Base-by-base conservation (phyloP, 2,797 vertebrate species). In the Glyptemys insculpta region DNA sequence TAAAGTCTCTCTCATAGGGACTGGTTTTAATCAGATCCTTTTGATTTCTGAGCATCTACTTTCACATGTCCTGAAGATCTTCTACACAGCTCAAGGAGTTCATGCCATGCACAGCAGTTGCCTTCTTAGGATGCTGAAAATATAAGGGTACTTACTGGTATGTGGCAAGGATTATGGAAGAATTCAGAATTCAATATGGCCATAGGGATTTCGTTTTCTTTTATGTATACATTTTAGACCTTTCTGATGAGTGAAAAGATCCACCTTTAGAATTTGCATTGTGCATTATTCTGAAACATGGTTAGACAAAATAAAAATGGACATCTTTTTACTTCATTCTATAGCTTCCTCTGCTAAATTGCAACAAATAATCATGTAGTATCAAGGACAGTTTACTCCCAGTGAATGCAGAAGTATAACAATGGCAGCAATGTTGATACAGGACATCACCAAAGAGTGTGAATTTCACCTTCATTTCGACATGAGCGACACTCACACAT, bases 41-140 rank as follows among this genome's bases (percentile, higher is more conserved):
- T 86, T 81, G 81, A 85, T 88, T 96, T 93, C 52, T 57, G 52
- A 90, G 90, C 25, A 49, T 87, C 50, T 68, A 56, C 50, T 14
- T 91, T 82, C 87, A 81, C 2, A 6, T 88, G 91, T 96, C 65
- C 78, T 91, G 23, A 41, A 94, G 62, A 83, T 85, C 84, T 41
- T 88, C 6, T 0, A 65, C 94, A 82, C 11, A 82, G 12, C 16
- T 82, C 14, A 29, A 53, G 44, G 23, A 12, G 59, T 27, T 18
- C 7, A 54, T 15, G 49, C 31, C 83, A 91, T 83, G 89, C 41
- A 76, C 2, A 91, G 12, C 16, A 93, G 12, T 18, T 54, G 4
- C 81, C 83, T 47, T 94, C 86, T 29, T 59, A 92, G 41, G 12
- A 31, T 83, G 72, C 29, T 52, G 37, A 85, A 94, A 95, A 86